Percentiles rank a stretch among this genome's conserved stretches.
These are phyloP conservation scores for Drosophila kurseongensis DNA, from an alignment of 1,140 invertebrate genomes.

Conservation along the genomic window DNA sequence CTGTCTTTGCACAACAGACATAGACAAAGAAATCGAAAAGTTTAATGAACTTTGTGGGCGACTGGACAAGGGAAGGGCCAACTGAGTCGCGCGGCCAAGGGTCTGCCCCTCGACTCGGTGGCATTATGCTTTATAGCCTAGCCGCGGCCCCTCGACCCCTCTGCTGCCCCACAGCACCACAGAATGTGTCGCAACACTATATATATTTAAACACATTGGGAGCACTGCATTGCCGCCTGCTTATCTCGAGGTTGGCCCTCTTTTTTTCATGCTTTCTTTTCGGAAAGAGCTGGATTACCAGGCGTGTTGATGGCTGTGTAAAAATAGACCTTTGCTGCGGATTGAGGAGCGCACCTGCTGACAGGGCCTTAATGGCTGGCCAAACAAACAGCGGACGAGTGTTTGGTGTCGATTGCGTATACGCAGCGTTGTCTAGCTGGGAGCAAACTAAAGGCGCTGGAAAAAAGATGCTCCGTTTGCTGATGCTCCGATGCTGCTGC, in stretches of 20 bases:
- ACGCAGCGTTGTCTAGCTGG: constrained; percentile 42
- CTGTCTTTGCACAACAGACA: constrained; percentile 28
- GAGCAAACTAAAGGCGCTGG: constrained; percentile 29
- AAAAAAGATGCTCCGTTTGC: constrained; percentile 23
- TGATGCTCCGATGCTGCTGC: constrained; percentile 16
- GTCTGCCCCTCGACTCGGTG: constrained; percentile 20
- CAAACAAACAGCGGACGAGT: constrained; percentile 3
- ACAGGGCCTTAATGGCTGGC: constrained; percentile 14
- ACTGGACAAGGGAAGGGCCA: constrained; percentile 20
- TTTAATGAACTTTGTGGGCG: constrained; percentile 36
- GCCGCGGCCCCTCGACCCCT: constrained; percentile 2
- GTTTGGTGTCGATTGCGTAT: constrained; percentile 33
- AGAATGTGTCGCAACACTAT: constrained; percentile 38
- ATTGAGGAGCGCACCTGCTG: constrained; percentile 19
- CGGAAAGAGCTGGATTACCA: constrained; percentile 37
- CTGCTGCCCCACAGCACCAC: background rate
- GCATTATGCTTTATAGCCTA: constrained; percentile 40
- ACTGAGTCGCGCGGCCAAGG: constrained; percentile 14
- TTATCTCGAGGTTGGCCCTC: constrained; percentile 16
- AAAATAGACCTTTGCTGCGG: constrained; percentile 20
- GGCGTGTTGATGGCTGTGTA: constrained; percentile 17
- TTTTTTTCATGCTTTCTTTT: constrained; percentile 22
- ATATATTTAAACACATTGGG: constrained; percentile 14
- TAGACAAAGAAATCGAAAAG: constrained; percentile 53
- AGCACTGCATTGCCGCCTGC: constrained; percentile 35